Base-by-base conservation (phyloP, 2,113 vertebrate species). In the Myodes glareolus region DNA sequence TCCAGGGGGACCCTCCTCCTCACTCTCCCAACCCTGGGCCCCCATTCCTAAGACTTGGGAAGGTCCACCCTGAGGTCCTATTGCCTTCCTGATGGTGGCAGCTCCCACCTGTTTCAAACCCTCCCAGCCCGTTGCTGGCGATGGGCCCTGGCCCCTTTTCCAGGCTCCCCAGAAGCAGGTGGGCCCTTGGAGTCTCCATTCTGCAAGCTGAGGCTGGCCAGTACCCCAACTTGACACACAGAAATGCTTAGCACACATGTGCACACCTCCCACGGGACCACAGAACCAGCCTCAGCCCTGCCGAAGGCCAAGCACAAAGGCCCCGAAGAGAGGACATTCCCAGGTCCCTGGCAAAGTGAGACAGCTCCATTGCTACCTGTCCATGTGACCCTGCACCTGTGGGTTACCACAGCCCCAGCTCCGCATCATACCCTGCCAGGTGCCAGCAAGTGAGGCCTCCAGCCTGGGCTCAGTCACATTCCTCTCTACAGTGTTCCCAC, bases 111-210 rank as follows among this genome's bases (percentile, higher is more conserved):
- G 23, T 58, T 23, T 75, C 1, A n/a, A 31, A 8, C 76, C 50
- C 21, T 87, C 67, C 81, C 94, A 67, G 89, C 96, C 97, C 65
- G 52, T 94, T 98, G 97, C 97, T 90, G 97, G 97, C 85, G 9
- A 96, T 97, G 94, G 97, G 92, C 91, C 84, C 19, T 25, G 13
- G 0, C 2, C 68, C 0, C 0, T 0, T 39, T 21, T 19, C n/a
- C 1, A 10, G 25, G 0, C 14, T 29, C 75, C n/a, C 61, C 39
- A 75, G 39, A 36, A 72, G 58, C 39, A 52, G 42, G 84, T 5
- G 16, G 88, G 39, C 25, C 39, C 72, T 88, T n/a, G 65, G 85
- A 5, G 25, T 52, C 7, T 61, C 63, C 47, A 31, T n/a, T 50
- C n/a, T 77, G 39, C 17, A 70, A 52, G 47, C 36, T 21, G 45